phyloP scores from a whole-genome alignment of 2,797 vertebrate genomes.

The Morus bassanus region DNA sequence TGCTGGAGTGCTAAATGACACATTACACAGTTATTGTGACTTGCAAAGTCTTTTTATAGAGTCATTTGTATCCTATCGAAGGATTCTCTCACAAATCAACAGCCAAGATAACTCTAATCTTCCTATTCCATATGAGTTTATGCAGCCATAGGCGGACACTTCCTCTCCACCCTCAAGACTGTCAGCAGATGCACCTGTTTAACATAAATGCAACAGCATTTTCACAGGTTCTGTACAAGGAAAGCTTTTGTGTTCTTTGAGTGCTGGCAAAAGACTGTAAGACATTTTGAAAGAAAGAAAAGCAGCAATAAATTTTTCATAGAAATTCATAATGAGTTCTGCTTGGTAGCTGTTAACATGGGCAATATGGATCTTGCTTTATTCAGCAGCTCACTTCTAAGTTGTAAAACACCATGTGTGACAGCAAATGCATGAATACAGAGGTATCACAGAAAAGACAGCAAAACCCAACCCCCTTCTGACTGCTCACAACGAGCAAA shows the following conservation, averaged over 20 bases:
- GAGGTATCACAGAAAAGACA: not conserved
- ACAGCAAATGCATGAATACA: not conserved
- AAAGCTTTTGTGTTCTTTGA: not conserved
- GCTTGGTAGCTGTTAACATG: not conserved
- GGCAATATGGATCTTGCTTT: not conserved
- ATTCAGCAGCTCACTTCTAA: not conserved
- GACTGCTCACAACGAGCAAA: not conserved
- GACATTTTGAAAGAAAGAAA: not conserved
- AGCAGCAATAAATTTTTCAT: not conserved
- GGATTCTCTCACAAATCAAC: not conserved
- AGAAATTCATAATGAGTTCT: not conserved
- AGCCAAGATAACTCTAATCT: not conserved
- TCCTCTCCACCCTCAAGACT: not conserved
- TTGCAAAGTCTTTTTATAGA: not conserved
- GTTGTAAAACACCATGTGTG: not conserved
- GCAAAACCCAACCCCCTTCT: not conserved
- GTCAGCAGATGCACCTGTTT: not conserved
- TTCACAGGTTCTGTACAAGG: not conserved
- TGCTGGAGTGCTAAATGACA: not conserved
- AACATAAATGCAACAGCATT: not conserved
- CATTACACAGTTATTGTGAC: not conserved
- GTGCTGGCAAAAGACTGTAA: not conserved
- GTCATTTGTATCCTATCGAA: fast-evolving
- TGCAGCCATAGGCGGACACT: not conserved
- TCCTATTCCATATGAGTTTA: not conserved